These are phyloP conservation scores for Spermophilus dauricus DNA, from an alignment of 2,113 vertebrate species.

Conservation along the genomic window DNA sequence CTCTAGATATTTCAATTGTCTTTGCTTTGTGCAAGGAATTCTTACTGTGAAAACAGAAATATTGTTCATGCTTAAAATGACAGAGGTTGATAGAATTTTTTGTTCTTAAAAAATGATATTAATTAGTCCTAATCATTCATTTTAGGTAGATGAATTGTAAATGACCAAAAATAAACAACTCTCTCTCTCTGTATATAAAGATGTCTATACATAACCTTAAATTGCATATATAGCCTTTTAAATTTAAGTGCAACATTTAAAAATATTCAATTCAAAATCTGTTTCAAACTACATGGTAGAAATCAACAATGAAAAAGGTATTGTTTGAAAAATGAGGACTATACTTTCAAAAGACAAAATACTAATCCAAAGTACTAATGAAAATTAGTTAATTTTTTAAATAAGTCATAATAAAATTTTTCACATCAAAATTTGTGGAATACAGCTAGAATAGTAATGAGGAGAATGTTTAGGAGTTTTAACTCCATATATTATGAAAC, in stretches of 20 bases:
- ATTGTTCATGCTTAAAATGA: conserved; percentile 26
- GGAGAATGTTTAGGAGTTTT: background rate
- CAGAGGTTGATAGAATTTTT: background rate
- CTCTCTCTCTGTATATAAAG: background rate
- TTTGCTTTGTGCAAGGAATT: background rate
- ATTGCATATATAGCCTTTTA: background rate
- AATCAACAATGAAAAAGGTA: background rate
- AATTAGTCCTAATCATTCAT: background rate
- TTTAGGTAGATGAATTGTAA: conserved; percentile 21
- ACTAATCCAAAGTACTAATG: conserved; percentile 25
- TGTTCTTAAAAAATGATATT: conserved; percentile 34
- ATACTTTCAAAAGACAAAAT: background rate
- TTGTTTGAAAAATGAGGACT: conserved; percentile 48
- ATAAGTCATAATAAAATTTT: background rate
- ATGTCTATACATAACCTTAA: background rate
- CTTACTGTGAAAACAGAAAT: conserved; percentile 24
- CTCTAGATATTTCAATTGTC: conserved; percentile 19
- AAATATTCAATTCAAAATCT: conserved; percentile 30
- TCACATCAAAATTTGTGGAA: conserved; percentile 13
- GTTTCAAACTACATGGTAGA: conserved; percentile 16
- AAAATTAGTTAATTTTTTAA: conserved; percentile 28
- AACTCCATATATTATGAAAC: conserved; percentile 20
- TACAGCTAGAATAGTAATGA: background rate
- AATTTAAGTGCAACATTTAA: background rate
- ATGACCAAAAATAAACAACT: background rate